A percentile compares a stretch with the other conserved stretches of the same genome.
phyloP scores from a whole-genome alignment of 2,113 vertebrate genomes.

The Calidris pugnax region DNA sequence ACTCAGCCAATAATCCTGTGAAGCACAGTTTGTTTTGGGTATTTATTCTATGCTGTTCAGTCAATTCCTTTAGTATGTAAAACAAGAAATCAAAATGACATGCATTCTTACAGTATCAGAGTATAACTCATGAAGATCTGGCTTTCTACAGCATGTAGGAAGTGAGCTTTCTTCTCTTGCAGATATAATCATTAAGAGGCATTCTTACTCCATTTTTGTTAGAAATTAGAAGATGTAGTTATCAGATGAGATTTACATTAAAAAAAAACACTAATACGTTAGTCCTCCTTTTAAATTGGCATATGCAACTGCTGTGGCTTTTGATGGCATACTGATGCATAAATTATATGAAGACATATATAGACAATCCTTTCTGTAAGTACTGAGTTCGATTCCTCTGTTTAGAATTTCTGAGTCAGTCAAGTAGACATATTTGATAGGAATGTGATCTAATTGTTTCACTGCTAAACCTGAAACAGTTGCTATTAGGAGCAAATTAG shows the following conservation, averaged over 20 bases:
- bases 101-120: neutral
- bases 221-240: conserved; percentile 18
- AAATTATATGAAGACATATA: neutral
- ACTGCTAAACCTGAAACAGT: conserved; percentile 51
- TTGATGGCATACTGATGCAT: neutral
- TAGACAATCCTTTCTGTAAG: neutral
- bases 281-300: neutral
- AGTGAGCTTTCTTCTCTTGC: neutral
- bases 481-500: conserved; percentile 58
- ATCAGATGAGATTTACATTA: conserved; percentile 9
- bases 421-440: conserved; percentile 26
- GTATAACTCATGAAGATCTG: neutral
- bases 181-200: neutral
- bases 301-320: neutral
- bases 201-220: conserved; percentile 7
- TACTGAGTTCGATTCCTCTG: neutral
- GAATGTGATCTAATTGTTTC: conserved; percentile 53
- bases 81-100: neutral
- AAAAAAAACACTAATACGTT: neutral
- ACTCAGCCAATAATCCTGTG: neutral
- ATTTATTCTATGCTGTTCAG: neutral
- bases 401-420: conserved; percentile 33
- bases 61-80: neutral
- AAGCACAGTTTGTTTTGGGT: neutral
- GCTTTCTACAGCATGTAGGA: neutral